These are phyloP conservation scores for Matsumurasca onukii DNA, from an alignment of 1,140 invertebrate genomes.

Conservation along the genomic window DNA sequence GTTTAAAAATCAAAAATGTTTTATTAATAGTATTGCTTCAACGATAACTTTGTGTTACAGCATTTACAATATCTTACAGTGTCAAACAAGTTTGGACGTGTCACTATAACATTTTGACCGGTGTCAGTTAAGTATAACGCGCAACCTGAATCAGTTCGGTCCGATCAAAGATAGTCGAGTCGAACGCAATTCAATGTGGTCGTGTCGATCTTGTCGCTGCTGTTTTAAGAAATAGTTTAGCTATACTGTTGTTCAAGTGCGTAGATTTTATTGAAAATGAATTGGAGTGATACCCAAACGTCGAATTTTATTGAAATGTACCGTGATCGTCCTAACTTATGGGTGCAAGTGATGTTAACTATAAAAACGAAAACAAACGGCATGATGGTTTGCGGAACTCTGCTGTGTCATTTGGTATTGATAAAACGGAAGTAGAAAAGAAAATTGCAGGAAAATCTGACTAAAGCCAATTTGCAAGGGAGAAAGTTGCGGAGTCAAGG, in stretches of 20 bases:
- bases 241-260: too few relatives aligned
- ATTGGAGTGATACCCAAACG: constrained; percentile 29
- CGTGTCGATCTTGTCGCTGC: not conserved
- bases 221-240: too few relatives aligned
- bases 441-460: constrained; percentile 36
- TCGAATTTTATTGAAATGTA: constrained; percentile 32
- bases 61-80: not conserved
- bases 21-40: too few relatives aligned
- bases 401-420: constrained; percentile 34
- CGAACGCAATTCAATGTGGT: constrained; percentile 14
- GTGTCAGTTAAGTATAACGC: constrained; percentile 16
- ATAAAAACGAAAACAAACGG: constrained; percentile 30
- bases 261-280: constrained; percentile 21
- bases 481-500: constrained; percentile 33
- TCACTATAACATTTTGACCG: not conserved
- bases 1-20: too few relatives aligned
- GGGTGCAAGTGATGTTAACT: constrained; percentile 17
- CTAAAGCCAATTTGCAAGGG: constrained; percentile 38
- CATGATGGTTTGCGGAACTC: constrained; percentile 35
- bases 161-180: constrained; percentile 33
- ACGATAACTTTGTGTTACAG: too few relatives aligned
- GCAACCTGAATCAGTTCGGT: constrained; percentile 34
- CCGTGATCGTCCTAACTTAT: constrained; percentile 30
- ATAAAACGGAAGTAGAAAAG: constrained; percentile 38
- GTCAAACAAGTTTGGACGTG: constrained; percentile 34